A percentile compares a stretch with the other conserved stretches of the same genome.
Evolutionary conservation across 2,888 invertebrate genomes (phyloP).

Genomic region (Standfussiana lucernea): DNA sequence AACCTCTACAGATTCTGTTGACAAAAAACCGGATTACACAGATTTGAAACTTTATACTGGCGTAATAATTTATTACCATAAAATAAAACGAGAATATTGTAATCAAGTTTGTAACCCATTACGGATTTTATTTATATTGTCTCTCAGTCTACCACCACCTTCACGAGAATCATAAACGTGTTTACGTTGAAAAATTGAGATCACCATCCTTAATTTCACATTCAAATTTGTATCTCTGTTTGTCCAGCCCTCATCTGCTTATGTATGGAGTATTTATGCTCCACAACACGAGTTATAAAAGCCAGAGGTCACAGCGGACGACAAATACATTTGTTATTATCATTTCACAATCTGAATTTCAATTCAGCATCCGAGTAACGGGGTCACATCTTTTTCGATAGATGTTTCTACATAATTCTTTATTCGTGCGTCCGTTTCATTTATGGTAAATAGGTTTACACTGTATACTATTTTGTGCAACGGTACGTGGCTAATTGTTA

Average conservation of each 20-base stretch:
- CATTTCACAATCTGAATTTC: conserved; percentile 87
- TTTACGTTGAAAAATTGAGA: conserved; percentile 84
- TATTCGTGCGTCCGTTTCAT: conserved; percentile 73
- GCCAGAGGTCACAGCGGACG: conserved; percentile 85
- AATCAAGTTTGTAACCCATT: conserved; percentile 44
- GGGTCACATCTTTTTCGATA: conserved; percentile 86
- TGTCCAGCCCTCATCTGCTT: conserved; percentile 85
- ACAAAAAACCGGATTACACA: conserved; percentile 24
- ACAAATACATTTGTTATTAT: conserved; percentile 86
- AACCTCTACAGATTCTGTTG: conserved; percentile 9
- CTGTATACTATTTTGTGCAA: conserved; percentile 69
- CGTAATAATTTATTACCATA: conserved; percentile 24
- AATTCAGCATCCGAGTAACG: conserved; percentile 86
- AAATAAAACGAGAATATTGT: conserved; percentile 39
- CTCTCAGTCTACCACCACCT: conserved; percentile 65
- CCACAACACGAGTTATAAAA: conserved; percentile 78
- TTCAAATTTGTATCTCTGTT: conserved; percentile 87
- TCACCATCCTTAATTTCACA: conserved; percentile 84
- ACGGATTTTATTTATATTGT: conserved; percentile 52
- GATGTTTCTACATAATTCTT: conserved; percentile 82
- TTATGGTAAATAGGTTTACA: conserved; percentile 68
- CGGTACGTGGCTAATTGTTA: conserved; percentile 72
- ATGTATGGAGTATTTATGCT: conserved; percentile 84
- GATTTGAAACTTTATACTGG: conserved; percentile 24
- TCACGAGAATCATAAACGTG: conserved; percentile 73